Base-by-base conservation (phyloP, 2,888 invertebrate genomes). In the Nymphalis polychloros region DNA sequence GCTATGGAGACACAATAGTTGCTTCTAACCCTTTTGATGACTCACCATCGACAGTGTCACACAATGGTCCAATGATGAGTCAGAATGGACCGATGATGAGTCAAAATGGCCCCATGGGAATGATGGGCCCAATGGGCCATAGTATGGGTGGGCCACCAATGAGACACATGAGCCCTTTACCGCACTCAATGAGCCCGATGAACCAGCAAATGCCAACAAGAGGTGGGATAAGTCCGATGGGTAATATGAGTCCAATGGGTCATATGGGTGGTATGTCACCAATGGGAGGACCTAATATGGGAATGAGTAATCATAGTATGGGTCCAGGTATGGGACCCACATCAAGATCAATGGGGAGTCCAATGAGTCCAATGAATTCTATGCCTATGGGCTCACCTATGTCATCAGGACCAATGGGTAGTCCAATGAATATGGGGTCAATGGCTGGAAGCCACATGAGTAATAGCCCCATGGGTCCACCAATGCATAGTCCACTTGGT, bases 1-100 rank as follows among this genome's bases (percentile, higher is more conserved):
- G 97, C 76, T 98, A 97, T 88, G 98, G 98, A 49, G 98, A 98
- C 84, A 98, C 98, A 70, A 97, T 98, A 82, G 96, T 98, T 72
- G 98, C 98, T 68, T 97, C 97, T 73, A 98, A 98, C 90, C 98
- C 98, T 50, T 98, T 98, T 86, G 98, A 98, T 89, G 98, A 98
- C 85, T 96, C 97, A 64, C 97, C 97, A 61, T 94, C 94, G 60
- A 94, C 94, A 62, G 92, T 94, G 61, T 88, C 93, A 74, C 88
- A 94, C 84, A 93, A 93, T 84, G 94, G 94, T 10, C 94, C 94
- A 75, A 94, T 94, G 93, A 93, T 93, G 86, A 94, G 92, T 81
- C 94, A 94, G 55, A 94, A 94, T 82, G 94, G 94, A 2, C 94
- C 94, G n/a, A 94, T 94, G 93, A 94, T 94, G 94, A 94, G 94